Evolutionary conservation across 1,140 invertebrate genomes (phyloP).

Genomic region (Plutomurus gul): DNA sequence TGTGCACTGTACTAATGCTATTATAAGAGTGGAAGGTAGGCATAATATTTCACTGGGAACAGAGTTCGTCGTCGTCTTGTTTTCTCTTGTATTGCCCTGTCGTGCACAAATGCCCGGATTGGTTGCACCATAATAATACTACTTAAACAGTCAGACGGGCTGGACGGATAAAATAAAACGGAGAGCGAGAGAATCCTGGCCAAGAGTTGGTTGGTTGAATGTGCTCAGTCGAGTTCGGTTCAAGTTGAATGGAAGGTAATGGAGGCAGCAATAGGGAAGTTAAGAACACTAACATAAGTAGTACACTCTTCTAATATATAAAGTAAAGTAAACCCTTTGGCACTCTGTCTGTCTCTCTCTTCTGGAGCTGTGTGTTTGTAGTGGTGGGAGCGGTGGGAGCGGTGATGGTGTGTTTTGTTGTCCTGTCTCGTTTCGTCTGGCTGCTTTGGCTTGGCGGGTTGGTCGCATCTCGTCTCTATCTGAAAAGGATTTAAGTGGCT

Average conservation of each 20-base stretch:
- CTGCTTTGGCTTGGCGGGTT: too few relatives aligned
- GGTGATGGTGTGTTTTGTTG: too few relatives aligned
- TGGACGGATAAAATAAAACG: background rate
- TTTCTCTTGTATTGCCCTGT: background rate
- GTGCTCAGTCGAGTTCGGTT: background rate
- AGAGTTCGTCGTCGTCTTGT: too few relatives aligned
- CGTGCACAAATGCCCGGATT: constrained; percentile 16
- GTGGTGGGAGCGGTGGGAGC: too few relatives aligned
- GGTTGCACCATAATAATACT: background rate
- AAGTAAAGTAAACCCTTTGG: constrained; percentile 1
- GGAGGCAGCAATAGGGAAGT: constrained; percentile 1
- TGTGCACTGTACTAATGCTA: background rate
- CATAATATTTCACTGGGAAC: too few relatives aligned
- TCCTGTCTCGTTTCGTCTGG: background rate
- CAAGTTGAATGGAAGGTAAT: constrained; percentile 7
- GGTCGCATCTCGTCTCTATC: too few relatives aligned
- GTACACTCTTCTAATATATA: constrained; percentile 8
- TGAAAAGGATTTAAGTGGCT: constrained; percentile 16
- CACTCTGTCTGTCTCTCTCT: background rate
- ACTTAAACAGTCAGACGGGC: constrained; percentile 5
- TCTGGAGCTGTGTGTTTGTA: background rate
- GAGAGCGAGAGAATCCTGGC: constrained; percentile 20
- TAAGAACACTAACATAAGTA: constrained; percentile 17
- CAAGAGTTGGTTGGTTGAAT: constrained; percentile 16
- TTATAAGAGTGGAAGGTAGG: too few relatives aligned